Evolutionary conservation across 2,113 vertebrate genomes (phyloP), one percentile per base, ranked within the genome.

Genomic region (Mus spicilegus): DNA sequence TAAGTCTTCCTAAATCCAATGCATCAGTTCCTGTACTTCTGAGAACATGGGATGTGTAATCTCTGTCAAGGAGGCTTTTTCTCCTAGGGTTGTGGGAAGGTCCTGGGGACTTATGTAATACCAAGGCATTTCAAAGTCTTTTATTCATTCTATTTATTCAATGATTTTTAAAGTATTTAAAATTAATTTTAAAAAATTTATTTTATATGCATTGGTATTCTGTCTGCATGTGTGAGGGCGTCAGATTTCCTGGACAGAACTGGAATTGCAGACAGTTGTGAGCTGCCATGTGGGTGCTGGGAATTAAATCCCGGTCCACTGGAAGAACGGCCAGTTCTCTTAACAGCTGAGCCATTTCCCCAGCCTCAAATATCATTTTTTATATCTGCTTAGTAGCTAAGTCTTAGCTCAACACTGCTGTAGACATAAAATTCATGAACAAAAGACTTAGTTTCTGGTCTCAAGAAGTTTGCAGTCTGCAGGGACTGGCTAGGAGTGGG

Each of bases 71-170:
- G 39, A 69, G 46, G 86, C 5, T 56, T 36, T 3, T 58, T 36
- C 28, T 67, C 54, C 69, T 77, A 49, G 28, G 33, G 36, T 17
- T 76, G 42, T 63, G 33, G 82, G 93, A 67, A 95, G 73, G 58
- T 58, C 33, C 20, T n/a, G 39, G 78, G 13, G 16, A 94, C 39
- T 87, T 30, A 58, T 1, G 5, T 8, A 90, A 6, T 70, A 33
- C 42, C 13, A 9, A 84, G 56, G 30, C 39, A 63, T 70, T 49
- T 67, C 46, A n/a, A 90, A 69, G 9, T 54, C 58, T 70, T 89
- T 61, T n/a, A 73, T 75, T 96, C 76, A 75, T 87, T 92, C 81
- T 72, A 6, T 70, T 69, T 69, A 30, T 69, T 33, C 65, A 69
- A 67, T 30, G 65, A 67, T 67, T 69, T 69, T 65, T 69, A 65